Percentiles rank a stretch among this genome's conserved stretches.
phyloP scores from a whole-genome alignment of 2,888 invertebrate species.

The Lasioglossum zephyrum region DNA sequence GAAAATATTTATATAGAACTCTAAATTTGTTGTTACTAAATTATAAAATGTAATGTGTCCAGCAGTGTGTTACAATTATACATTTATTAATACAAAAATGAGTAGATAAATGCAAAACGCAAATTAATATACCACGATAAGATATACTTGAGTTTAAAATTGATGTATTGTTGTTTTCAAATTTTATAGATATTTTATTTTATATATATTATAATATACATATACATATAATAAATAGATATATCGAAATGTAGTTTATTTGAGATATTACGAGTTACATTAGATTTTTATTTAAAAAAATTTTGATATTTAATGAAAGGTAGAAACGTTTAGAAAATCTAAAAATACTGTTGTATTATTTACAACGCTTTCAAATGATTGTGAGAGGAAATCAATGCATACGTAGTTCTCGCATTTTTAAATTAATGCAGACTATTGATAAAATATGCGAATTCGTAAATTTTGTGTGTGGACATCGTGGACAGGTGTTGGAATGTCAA shows the following conservation, averaged over 20 bases:
- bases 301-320: background rate
- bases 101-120: background rate
- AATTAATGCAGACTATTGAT: background rate
- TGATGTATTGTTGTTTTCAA: too few relatives aligned
- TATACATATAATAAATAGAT: too few relatives aligned
- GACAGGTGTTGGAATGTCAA: background rate
- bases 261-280: too few relatives aligned
- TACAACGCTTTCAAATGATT: background rate
- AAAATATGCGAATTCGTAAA: background rate
- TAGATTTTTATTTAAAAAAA: too few relatives aligned
- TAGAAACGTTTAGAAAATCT: background rate
- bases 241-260: too few relatives aligned
- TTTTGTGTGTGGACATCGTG: background rate
- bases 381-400: too few relatives aligned
- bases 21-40: background rate
- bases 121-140: too few relatives aligned
- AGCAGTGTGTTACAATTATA: background rate
- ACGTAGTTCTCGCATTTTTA: background rate
- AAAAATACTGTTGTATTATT: background rate
- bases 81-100: background rate
- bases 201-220: too few relatives aligned
- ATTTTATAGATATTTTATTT: too few relatives aligned
- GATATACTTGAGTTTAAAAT: too few relatives aligned
- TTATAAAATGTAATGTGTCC: background rate
- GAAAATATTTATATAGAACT: background rate